Conservation (phyloP, 1,140 invertebrate species). For the Ridgeia piscesae region DNA sequence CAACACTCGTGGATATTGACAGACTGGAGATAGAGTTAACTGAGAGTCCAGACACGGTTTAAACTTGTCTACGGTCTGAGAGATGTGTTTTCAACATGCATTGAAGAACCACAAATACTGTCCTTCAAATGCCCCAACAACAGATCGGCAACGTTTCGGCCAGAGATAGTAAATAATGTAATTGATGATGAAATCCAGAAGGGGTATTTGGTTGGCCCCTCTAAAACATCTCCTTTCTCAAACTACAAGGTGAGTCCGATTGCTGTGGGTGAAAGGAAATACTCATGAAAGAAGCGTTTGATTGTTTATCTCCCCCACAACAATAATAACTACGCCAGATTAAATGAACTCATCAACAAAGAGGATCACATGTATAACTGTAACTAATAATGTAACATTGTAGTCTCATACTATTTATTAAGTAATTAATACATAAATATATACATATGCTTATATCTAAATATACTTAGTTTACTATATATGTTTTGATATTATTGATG, state of each 20-base stretch:
- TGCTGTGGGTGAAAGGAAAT: background rate
- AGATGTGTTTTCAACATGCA: background rate
- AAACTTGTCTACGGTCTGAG: background rate
- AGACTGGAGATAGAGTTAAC: conserved; percentile 7
- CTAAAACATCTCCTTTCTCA: conserved; percentile 12
- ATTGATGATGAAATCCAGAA: conserved; percentile 7
- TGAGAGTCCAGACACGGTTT: background rate
- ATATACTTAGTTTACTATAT: too few species aligned
- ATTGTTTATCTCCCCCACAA: background rate
- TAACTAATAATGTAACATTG: too few species aligned
- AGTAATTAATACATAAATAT: too few species aligned
- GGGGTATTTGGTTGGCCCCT: background rate
- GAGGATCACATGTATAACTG: too few species aligned
- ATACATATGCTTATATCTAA: too few species aligned
- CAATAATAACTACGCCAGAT: background rate
- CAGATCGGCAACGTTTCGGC: background rate
- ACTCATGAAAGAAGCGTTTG: conserved; percentile 6
- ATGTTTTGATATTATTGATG: too few species aligned
- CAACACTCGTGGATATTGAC: background rate
- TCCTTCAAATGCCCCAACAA: conserved; percentile 4
- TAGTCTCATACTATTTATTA: too few species aligned
- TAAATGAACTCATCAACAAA: conserved; percentile 12
- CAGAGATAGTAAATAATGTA: background rate
- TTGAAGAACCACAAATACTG: background rate
- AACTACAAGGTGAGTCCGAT: background rate